Percentiles rank a stretch among this genome's conserved stretches.
Evolutionary conservation across 2,888 invertebrate species (phyloP).

Genomic region (Dichetophora obliterata): DNA sequence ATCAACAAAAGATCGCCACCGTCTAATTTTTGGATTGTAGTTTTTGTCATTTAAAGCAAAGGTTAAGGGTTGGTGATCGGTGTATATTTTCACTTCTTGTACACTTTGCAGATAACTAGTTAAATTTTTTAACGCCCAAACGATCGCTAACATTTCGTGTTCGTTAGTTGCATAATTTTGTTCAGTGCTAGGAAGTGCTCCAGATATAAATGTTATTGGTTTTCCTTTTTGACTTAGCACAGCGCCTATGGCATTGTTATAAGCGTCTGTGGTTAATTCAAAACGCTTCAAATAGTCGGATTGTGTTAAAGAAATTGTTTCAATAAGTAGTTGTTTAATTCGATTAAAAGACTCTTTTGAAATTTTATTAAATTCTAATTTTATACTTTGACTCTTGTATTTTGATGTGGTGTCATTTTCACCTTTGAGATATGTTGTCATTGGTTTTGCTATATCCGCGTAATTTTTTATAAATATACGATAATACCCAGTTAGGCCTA

Average conservation of each 20-base stretch:
- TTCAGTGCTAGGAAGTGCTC: neutral
- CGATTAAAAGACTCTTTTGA: neutral
- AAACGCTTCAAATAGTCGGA: neutral
- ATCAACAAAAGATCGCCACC: neutral
- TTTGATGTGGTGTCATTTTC: neutral
- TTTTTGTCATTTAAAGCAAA: constrained; percentile 8
- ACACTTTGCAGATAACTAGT: neutral
- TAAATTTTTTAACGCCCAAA: neutral
- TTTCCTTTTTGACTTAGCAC: neutral
- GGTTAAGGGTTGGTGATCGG: neutral
- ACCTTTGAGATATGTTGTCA: neutral
- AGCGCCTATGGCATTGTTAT: constrained; percentile 1
- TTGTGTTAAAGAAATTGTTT: constrained; percentile 5
- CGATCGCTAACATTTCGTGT: neutral
- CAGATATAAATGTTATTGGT: neutral
- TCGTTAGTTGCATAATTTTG: neutral
- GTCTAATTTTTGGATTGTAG: neutral
- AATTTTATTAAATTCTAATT: neutral
- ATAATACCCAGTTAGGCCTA: neutral
- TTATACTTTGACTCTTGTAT: neutral
- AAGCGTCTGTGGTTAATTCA: neutral
- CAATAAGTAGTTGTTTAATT: neutral
- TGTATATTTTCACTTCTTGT: neutral
- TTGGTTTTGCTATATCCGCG: neutral
- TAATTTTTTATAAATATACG: neutral